Conservation (phyloP, 2,888 invertebrate species). For the Hypsopygia costalis region DNA sequence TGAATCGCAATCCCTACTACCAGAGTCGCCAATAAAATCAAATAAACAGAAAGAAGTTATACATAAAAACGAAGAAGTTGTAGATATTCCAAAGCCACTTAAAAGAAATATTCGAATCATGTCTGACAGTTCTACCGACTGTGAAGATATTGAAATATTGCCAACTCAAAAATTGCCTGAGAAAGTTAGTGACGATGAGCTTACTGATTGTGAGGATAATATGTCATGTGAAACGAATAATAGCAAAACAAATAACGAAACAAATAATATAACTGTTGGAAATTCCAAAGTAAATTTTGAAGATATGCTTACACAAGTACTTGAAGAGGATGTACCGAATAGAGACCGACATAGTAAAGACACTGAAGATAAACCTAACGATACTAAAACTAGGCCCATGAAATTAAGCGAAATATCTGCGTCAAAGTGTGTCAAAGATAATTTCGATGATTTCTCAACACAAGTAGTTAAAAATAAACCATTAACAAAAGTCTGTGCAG, state of each 20-base stretch:
- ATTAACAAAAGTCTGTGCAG: background rate
- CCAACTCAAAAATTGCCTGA: conserved; percentile 36
- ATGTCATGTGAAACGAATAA: conserved; percentile 10
- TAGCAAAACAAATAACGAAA: background rate
- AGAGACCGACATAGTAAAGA: conserved; percentile 8
- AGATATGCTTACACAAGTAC: conserved; percentile 30
- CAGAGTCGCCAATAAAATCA: conserved; percentile 27
- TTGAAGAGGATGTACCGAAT: conserved; percentile 18
- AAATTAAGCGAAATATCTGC: too few species aligned
- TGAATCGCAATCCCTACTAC: conserved; percentile 53
- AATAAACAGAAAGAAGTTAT: conserved; percentile 5
- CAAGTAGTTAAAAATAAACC: too few species aligned
- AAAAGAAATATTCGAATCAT: conserved; percentile 22
- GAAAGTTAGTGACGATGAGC: conserved; percentile 34
- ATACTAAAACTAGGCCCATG: background rate
- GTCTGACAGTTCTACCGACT: conserved; percentile 44
- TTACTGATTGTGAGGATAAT: conserved; percentile 48
- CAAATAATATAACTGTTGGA: too few species aligned
- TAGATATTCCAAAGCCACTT: conserved; percentile 4
- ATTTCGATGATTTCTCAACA: too few species aligned
- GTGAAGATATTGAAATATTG: conserved; percentile 43
- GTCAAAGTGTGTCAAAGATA: too few species aligned
- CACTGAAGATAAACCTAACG: conserved; percentile 5
- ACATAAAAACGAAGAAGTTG: conserved; percentile 7
- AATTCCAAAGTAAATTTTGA: conserved; percentile 20